phyloP scores from a whole-genome alignment of 2,888 invertebrate species.

The Helleia helle region DNA sequence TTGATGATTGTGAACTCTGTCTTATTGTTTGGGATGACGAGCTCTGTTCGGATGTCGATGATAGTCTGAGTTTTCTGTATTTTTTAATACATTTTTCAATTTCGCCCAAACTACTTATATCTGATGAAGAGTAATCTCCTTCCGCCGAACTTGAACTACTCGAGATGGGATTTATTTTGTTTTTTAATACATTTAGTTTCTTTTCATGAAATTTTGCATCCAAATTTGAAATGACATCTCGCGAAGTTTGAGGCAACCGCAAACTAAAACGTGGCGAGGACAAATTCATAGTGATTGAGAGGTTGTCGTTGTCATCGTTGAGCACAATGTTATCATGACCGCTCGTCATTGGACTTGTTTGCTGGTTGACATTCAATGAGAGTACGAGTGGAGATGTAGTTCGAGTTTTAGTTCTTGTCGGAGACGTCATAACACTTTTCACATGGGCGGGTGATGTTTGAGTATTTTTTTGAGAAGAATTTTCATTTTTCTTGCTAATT shows the following conservation, averaged over 20 bases:
- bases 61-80: constrained; percentile 29
- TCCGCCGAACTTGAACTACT: constrained; percentile 52
- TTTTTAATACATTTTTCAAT: constrained; percentile 38
- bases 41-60: constrained; percentile 42
- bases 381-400: constrained; percentile 53
- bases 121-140: constrained; percentile 52
- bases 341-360: constrained; percentile 49
- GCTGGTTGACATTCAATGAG: constrained; percentile 38
- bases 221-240: constrained; percentile 46
- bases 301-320: constrained; percentile 32
- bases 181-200: constrained; percentile 24
- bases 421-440: constrained; percentile 63
- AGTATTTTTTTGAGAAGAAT: constrained; percentile 50
- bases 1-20: constrained; percentile 38
- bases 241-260: constrained; percentile 47
- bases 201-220: constrained; percentile 20
- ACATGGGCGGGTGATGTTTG: constrained; percentile 63
- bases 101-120: constrained; percentile 63
- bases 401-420: constrained; percentile 52
- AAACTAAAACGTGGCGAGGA: constrained; percentile 60
- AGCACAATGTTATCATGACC: no score
- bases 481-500: constrained; percentile 33
- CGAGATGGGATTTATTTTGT: constrained; percentile 14
- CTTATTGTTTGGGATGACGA: constrained; percentile 36
- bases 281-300: constrained; percentile 51